phyloP scores from a whole-genome alignment of 30 jellyfish, hydroid and myxozoan species.

The Chironex yamaguchii region DNA sequence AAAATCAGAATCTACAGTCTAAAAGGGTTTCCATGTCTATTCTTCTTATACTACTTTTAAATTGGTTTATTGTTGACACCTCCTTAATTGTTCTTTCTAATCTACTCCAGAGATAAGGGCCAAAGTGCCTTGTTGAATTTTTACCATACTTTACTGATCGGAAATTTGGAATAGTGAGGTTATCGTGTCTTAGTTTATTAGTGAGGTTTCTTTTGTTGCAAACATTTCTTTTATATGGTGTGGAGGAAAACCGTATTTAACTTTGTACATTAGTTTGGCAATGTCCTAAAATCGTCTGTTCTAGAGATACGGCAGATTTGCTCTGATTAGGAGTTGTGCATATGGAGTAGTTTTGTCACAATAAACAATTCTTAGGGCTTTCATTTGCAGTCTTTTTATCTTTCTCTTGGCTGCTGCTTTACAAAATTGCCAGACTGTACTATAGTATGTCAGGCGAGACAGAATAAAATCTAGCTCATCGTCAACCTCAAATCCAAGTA shows the following conservation, averaged over 20 bases:
- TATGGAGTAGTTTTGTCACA: constrained; percentile 24
- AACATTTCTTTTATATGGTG: too few relatives aligned
- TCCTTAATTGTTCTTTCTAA: constrained; percentile 32
- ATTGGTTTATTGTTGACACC: constrained; percentile 31
- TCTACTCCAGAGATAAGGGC: constrained; percentile 54
- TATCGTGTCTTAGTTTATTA: constrained; percentile 39
- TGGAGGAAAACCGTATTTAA: too few relatives aligned
- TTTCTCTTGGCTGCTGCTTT: constrained; percentile 36
- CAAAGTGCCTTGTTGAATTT: constrained; percentile 37
- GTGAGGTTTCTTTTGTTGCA: constrained; percentile 38
- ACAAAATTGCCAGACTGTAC: constrained; percentile 8
- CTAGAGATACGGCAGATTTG: constrained; percentile 27
- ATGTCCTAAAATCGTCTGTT: constrained; percentile 30
- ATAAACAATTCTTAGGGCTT: constrained; percentile 23
- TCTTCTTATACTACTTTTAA: background rate
- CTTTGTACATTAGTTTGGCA: constrained; percentile 29
- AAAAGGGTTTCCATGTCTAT: constrained; percentile 31
- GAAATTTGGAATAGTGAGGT: too few relatives aligned
- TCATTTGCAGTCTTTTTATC: constrained; percentile 20
- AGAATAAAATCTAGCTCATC: constrained; percentile 39
- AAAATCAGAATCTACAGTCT: background rate
- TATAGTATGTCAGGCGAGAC: background rate
- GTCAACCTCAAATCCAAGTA: constrained; percentile 57
- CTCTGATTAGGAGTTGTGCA: constrained; percentile 39
- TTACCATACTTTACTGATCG: constrained; percentile 39